These are phyloP conservation scores for Chrysocyon brachyurus DNA, from an alignment of 2,797 vertebrate genomes.

Conservation along the genomic window DNA sequence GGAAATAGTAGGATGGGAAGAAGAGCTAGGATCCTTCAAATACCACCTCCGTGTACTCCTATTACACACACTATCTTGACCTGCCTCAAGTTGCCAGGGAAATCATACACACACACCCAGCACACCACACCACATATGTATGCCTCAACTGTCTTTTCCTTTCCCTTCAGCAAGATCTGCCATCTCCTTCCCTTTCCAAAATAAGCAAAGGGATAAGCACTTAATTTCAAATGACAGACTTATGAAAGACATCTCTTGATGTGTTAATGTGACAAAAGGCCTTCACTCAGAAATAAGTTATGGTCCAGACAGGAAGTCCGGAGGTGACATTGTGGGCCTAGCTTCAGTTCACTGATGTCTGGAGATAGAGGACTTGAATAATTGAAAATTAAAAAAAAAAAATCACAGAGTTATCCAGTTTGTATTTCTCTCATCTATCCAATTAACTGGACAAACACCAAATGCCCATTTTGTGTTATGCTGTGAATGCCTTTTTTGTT, in stretches of 20 bases:
- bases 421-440: conserved; percentile 37
- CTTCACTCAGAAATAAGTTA: conserved; percentile 30
- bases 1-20: background rate
- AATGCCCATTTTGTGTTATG: conserved; percentile 19
- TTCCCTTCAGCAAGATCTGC: background rate
- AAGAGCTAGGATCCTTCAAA: background rate
- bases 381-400: background rate
- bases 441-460: background rate
- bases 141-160: background rate
- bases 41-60: background rate
- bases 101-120: background rate
- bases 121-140: no score
- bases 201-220: background rate
- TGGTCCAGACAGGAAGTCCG: background rate
- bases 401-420: background rate
- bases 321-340: background rate
- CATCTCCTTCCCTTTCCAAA: background rate
- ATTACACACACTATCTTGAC: background rate
- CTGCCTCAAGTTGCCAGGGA: background rate
- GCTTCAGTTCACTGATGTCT: background rate
- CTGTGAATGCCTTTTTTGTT: background rate
- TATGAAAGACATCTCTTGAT: background rate
- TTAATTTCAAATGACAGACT: background rate
- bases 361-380: conserved; percentile 17
- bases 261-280: conserved; percentile 3